Percentiles rank a stretch among this genome's conserved stretches.
phyloP scores from a whole-genome alignment of 2,797 vertebrate species.

The Manis javanica region DNA sequence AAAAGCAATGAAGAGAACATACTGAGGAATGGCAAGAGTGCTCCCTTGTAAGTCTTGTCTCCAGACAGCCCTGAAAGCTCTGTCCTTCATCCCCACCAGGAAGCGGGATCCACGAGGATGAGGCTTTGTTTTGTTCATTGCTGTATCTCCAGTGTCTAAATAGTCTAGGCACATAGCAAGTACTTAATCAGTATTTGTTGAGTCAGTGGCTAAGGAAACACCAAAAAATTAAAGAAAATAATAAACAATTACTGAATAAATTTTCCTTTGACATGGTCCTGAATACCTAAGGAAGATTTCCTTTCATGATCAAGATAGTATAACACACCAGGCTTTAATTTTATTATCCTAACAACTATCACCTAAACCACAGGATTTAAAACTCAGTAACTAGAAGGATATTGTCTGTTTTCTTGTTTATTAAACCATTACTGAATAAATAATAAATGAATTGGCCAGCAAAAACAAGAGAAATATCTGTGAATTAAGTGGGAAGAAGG shows the following conservation, averaged over 20 bases:
- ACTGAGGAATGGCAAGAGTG: neutral
- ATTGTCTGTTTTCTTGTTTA: constrained; percentile 39
- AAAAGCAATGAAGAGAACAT: neutral
- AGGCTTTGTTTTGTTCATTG: neutral
- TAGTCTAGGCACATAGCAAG: neutral
- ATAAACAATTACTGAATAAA: neutral
- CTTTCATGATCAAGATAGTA: constrained; percentile 6
- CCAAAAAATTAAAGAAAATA: neutral
- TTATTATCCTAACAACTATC: neutral
- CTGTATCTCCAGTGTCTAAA: neutral
- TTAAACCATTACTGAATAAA: constrained; percentile 26
- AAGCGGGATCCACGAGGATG: too few relatives aligned
- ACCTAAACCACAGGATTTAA: neutral
- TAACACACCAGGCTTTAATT: neutral
- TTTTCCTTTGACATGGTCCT: neutral
- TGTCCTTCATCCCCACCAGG: neutral
- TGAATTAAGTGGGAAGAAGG: neutral
- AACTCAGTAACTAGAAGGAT: neutral
- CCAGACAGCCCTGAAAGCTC: neutral
- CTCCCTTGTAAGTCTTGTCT: neutral
- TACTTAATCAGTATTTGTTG: neutral
- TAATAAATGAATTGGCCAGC: constrained; percentile 1
- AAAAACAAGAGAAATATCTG: neutral
- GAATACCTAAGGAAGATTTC: neutral
- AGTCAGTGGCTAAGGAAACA: neutral